Conservation (phyloP, 2,797 vertebrate species). For the Uromys caudimaculatus region DNA sequence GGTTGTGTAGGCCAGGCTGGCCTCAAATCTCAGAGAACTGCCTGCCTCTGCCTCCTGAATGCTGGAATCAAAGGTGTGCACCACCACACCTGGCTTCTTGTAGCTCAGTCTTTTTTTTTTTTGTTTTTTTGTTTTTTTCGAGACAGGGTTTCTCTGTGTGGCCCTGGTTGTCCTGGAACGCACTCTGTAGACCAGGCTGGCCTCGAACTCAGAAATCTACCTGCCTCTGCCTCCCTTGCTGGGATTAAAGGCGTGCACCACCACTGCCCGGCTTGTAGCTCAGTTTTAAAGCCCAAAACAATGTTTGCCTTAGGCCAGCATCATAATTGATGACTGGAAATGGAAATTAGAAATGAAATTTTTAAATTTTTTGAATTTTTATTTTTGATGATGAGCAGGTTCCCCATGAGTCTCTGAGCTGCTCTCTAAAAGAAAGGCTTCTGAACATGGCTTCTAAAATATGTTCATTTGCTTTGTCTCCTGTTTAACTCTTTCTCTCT, state of each 20-base stretch:
- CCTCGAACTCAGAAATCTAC: not conserved
- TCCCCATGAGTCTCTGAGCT: not conserved
- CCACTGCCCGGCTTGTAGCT: not conserved
- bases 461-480: slow-evolving; percentile 35
- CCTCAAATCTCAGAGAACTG: not conserved
- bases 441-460: not conserved
- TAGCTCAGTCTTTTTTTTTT: slow-evolving; percentile 29
- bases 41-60: not conserved
- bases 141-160: not conserved
- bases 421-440: slow-evolving; percentile 27
- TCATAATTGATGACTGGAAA: slow-evolving; percentile 26
- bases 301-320: not conserved
- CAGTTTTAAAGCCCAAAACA: slow-evolving; percentile 26
- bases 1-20: not conserved
- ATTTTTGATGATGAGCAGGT: not conserved
- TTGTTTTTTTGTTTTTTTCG: not conserved
- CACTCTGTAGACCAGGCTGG: not conserved
- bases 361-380: not conserved
- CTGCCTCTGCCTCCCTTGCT: not conserved
- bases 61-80: not conserved
- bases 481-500: not conserved
- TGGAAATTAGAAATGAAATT: slow-evolving; percentile 26
- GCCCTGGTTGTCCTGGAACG: not conserved
- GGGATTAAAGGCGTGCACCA: not conserved
- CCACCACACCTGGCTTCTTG: not conserved